Percentiles rank a stretch among this genome's conserved stretches.
These are phyloP conservation scores for Todiramphus chloris DNA, from an alignment of 2,113 vertebrate genomes.

Conservation along the genomic window DNA sequence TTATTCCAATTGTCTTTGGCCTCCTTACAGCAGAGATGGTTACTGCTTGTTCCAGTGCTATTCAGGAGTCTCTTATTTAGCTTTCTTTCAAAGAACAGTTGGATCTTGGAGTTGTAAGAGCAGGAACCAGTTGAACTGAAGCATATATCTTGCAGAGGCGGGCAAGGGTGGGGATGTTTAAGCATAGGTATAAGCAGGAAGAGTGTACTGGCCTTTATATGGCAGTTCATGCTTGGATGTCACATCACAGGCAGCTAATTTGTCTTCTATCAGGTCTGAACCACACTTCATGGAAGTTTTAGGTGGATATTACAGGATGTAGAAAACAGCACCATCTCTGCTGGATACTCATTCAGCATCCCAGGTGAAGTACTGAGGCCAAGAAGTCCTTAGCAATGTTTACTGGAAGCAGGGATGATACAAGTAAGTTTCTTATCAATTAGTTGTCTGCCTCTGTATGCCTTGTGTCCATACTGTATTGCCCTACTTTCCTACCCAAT, in stretches of 20 bases:
- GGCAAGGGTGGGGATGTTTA: background rate
- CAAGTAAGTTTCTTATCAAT: background rate
- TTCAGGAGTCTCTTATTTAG: background rate
- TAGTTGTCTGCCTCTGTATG: background rate
- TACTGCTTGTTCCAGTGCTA: background rate
- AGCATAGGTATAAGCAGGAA: background rate
- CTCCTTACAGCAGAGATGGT: background rate
- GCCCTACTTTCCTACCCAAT: background rate
- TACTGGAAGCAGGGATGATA: background rate
- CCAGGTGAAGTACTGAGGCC: background rate
- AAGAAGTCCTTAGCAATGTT: background rate
- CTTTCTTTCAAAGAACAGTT: background rate
- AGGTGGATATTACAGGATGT: background rate
- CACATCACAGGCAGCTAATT: background rate
- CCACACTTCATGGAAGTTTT: background rate
- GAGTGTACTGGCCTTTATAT: background rate
- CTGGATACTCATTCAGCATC: background rate
- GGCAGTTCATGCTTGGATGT: background rate
- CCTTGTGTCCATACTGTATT: background rate
- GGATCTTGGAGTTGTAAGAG: background rate
- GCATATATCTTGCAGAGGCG: background rate
- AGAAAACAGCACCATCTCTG: background rate
- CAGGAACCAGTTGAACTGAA: background rate
- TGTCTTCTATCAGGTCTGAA: background rate
- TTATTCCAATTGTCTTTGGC: background rate